Evolutionary conservation across 1,140 invertebrate species (phyloP), one percentile per base, ranked within the genome.

Genomic region (Drosophila carrolli): DNA sequence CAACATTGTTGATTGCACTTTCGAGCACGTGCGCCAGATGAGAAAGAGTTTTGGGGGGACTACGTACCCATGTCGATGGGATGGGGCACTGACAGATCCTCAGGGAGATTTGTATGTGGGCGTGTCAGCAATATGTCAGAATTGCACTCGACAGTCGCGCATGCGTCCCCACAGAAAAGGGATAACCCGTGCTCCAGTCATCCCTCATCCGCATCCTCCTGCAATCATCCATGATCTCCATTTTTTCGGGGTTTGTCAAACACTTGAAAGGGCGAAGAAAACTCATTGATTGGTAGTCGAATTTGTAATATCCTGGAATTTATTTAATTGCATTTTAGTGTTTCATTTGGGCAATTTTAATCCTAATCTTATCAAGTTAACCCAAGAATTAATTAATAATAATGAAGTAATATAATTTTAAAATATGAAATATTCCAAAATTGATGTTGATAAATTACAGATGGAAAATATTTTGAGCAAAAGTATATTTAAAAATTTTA

Each of bases 111-210:
- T 86, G 78, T 80, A 71, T 88, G 83, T 63, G 84, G 83, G 84
- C 84, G 83, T 80, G 76, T 72, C 79, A 74, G 62, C 84, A 88
- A 88, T 88, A 79, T 88, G 83, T 88, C 83, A 88, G 66, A 83
- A 67, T 73, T 62, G 60, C 72, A 81, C 80, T 88, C 79, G 57
- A 80, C 54, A 66, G 70, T 54, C 59, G 51, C 70, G 70, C 66
- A 82, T 72, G 82, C 78, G 81, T 61, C 51, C 13, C 46, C 50
- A 47, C 44, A 40, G 43, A 78, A 78, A 65, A 65, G 55, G 60
- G 29, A 57, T 58, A 41, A 6, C 23, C 35, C 41, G 32, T 43
- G 54, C 13, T 14, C 10, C 23, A n/a, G 7, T 5, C 19, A 48
- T 56, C 29, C n/a, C 23, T 44, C 32, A 29, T 38, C 55, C 29